Base-by-base conservation (phyloP, 2,888 invertebrate species). In the Pelosia muscerda region DNA sequence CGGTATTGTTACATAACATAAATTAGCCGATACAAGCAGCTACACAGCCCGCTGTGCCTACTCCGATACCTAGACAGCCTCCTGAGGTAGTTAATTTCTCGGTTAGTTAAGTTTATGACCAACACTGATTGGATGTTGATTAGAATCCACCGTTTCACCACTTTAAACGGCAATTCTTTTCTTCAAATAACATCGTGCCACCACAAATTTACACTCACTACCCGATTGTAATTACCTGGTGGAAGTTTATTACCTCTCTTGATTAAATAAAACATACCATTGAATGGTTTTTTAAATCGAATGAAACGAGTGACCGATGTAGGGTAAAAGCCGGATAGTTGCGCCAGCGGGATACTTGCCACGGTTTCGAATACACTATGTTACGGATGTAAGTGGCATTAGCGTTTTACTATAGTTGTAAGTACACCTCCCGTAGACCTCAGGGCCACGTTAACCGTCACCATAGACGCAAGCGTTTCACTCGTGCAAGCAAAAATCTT, bases 31-130 rank as follows among this genome's bases (percentile, higher is more conserved):
- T 56, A 56, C 66, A 61, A 54, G 60, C 34, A 61, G 42, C 55
- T 61, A 61, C 64, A 60, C 64, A 26, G 23, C 55, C 31, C 28
- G 11, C 13, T 65, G 62, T 73, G 73, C 59, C 42, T 56, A 75
- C 31, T 55, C 22, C 69, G 72, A 79, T 73, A 72, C 61, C 61
- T 72, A 81, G 84, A 83, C 82, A 86, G 85, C 81, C 84, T 78
- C 81, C 84, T 79, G 83, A 78, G 86, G 83, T 86, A 89, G 87
- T 93, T 93, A 94, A 95, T 95, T 95, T 95, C 93, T 81, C 94
- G 95, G 88, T 95, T 92, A 93, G 94, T 95, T 95, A 94, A 93
- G 90, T 95, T 95, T 94, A 94, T 90, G 84, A 81, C 92, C 75
- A 72, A 80, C 88, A 82, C 86, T 94, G 95, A 95, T 95, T 94